These are phyloP conservation scores for Ferrisia virgata DNA, from an alignment of 2,888 invertebrate genomes.

Conservation along the genomic window DNA sequence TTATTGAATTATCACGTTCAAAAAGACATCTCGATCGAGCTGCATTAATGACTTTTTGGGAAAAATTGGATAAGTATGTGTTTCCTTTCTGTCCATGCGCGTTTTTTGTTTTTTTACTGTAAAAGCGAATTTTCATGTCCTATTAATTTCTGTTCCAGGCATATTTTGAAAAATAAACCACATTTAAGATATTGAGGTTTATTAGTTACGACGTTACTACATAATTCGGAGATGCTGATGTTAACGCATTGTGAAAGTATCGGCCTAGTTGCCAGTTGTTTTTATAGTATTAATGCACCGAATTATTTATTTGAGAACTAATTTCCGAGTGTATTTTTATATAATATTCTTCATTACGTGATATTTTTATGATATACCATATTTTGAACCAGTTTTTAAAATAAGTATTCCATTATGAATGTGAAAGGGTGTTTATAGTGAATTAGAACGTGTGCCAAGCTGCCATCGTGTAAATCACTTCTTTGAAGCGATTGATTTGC, in stretches of 20 bases:
- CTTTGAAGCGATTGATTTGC: neutral
- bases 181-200: slow-evolving; percentile 68
- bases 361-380: neutral
- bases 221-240: neutral
- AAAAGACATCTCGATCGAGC: slow-evolving; percentile 97
- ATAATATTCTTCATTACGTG: neutral
- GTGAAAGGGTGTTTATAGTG: neutral
- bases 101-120: too few species aligned
- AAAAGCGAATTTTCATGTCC: neutral
- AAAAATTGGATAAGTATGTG: slow-evolving; percentile 85
- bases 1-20: slow-evolving; percentile 84
- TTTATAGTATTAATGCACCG: neutral
- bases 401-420: neutral
- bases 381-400: neutral
- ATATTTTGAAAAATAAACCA: slow-evolving; percentile 84
- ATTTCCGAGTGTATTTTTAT: neutral
- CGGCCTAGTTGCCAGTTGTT: neutral
- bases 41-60: slow-evolving; percentile 94
- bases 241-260: neutral
- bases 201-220: neutral
- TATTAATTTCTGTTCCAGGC: slow-evolving; percentile 61
- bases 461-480: neutral
- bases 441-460: neutral
- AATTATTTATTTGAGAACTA: neutral
- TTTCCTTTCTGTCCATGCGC: neutral